Conservation (phyloP, 1,140 invertebrate species). For the Diabrotica undecimpunctata region DNA sequence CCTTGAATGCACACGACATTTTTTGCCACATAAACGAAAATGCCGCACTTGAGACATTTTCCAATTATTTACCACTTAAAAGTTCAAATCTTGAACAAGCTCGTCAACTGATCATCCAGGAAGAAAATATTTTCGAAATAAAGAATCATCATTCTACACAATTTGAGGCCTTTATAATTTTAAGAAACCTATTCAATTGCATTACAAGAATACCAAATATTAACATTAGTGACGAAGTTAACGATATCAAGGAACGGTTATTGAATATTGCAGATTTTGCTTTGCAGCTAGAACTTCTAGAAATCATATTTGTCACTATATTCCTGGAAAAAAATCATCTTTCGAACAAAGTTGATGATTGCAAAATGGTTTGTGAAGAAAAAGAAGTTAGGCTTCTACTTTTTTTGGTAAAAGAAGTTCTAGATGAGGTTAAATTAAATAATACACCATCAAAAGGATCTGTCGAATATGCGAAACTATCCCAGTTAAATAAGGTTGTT, state of each 20-base stretch:
- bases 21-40: constrained; percentile 25
- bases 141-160: constrained; percentile 20
- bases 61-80: constrained; percentile 26
- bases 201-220: constrained; percentile 19
- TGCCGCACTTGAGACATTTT: constrained; percentile 26
- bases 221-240: constrained; percentile 27
- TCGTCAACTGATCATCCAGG: constrained; percentile 8
- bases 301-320: constrained; percentile 39
- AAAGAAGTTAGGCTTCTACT: constrained; percentile 38
- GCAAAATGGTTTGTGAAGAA: constrained; percentile 33
- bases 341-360: constrained; percentile 15
- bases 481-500: constrained; percentile 33
- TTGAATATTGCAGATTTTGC: constrained; percentile 26
- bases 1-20: constrained; percentile 21
- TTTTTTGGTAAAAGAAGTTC: constrained; percentile 33
- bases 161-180: constrained; percentile 32
- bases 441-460: constrained; percentile 29
- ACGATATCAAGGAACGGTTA: constrained; percentile 31
- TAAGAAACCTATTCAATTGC: constrained; percentile 33
- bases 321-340: constrained; percentile 34
- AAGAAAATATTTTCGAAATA: constrained; percentile 19
- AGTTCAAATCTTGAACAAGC: constrained; percentile 17
- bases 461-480: constrained; percentile 29
- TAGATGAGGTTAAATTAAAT: constrained; percentile 36
- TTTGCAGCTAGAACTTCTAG: constrained; percentile 40